Evolutionary conservation across 2,797 vertebrate genomes (phyloP).

Genomic region (Lutjanus campechanus): DNA sequence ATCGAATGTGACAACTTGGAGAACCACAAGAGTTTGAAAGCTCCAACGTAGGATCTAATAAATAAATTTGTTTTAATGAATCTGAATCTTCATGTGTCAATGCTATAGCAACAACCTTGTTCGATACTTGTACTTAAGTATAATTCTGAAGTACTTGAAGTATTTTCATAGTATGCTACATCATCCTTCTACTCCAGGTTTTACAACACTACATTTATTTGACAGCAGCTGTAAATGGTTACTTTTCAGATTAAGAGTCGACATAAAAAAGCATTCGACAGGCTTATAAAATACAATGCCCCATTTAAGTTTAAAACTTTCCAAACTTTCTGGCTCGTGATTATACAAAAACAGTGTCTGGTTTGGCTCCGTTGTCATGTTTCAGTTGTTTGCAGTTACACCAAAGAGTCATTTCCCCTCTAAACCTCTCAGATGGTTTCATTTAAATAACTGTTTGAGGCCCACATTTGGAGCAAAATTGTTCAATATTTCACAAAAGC

Average conservation of each 20-base stretch:
- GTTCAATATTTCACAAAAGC: neutral
- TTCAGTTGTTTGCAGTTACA: neutral
- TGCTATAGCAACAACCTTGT: neutral
- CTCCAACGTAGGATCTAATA: slow-evolving; percentile 4
- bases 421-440: no score
- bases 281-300: neutral
- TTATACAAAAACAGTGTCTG: neutral
- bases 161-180: neutral
- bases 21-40: slow-evolving; percentile 22
- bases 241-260: neutral
- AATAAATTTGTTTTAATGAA: slow-evolving; percentile 26
- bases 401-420: no score
- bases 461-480: neutral
- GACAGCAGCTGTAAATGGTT: neutral
- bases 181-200: neutral
- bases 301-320: neutral
- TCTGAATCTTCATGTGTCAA: slow-evolving; percentile 7
- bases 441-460: neutral
- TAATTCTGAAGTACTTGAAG: no score
- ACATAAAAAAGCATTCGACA: neutral
- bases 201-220: neutral
- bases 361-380: neutral
- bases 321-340: no score
- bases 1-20: slow-evolving; percentile 46
- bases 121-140: no score